Conservation (phyloP, 2,797 vertebrate genomes). For the Helarctos malayanus region DNA sequence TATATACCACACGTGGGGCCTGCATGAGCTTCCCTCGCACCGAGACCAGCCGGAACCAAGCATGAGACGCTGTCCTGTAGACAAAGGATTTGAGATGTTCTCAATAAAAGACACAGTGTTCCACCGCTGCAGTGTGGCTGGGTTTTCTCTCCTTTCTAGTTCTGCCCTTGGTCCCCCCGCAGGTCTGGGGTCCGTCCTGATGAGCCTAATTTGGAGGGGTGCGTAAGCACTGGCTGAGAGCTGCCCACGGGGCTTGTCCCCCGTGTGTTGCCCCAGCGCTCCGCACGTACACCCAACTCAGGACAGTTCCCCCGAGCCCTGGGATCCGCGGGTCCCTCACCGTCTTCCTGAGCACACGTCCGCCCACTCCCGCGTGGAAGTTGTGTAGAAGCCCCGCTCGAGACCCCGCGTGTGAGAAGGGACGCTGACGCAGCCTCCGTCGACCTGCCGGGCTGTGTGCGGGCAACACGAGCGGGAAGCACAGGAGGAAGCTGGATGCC, state of each 20-base stretch:
- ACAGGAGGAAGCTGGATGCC: background rate
- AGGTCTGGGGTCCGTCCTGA: background rate
- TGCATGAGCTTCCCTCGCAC: constrained; percentile 71
- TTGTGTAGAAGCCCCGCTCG: background rate
- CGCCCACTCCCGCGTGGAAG: rapidly evolving
- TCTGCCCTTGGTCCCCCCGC: rapidly evolving
- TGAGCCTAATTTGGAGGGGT: rapidly evolving
- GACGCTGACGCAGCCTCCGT: rapidly evolving
- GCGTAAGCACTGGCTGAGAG: rapidly evolving
- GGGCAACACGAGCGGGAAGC: rapidly evolving
- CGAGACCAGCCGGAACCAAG: constrained; percentile 12
- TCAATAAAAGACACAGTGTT: constrained; percentile 73
- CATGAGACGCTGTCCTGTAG: constrained; percentile 72
- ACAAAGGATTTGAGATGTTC: constrained; percentile 61
- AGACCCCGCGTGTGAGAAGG: rapidly evolving
- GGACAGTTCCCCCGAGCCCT: too few relatives aligned
- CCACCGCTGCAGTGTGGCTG: background rate
- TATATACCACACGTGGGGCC: constrained; percentile 28
- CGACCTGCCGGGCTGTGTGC: background rate
- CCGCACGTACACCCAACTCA: rapidly evolving
- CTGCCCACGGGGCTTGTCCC: background rate
- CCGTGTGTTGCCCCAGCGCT: background rate
- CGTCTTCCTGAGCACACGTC: rapidly evolving
- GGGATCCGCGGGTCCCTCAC: background rate
- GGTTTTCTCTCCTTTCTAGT: background rate